phyloP scores from a whole-genome alignment of 2,888 invertebrate genomes.

The Caradrina kadenii region DNA sequence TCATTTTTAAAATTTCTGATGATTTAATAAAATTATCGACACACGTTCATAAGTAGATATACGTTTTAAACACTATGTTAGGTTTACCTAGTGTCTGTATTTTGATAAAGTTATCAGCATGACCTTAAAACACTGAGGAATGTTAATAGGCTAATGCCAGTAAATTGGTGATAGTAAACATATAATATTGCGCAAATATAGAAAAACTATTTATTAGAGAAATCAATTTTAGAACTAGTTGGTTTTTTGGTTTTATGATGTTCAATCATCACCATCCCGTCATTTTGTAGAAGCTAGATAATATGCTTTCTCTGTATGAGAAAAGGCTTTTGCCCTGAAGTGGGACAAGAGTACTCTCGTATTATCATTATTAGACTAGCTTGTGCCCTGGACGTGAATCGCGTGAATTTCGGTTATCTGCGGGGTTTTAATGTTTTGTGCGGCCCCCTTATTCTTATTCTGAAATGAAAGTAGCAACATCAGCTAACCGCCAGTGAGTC shows the following conservation, averaged over 20 bases:
- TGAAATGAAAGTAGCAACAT: too few species aligned
- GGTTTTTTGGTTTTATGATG: background rate
- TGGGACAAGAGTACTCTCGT: too few species aligned
- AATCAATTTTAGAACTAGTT: background rate
- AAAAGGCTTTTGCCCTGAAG: too few species aligned
- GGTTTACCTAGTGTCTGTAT: background rate
- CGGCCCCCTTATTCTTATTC: too few species aligned
- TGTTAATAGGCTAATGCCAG: slow-evolving; percentile 19
- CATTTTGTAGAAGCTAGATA: background rate
- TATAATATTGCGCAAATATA: background rate
- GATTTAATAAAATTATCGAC: slow-evolving; percentile 7
- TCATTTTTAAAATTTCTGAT: background rate
- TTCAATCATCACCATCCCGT: background rate
- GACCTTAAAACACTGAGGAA: slow-evolving; percentile 31
- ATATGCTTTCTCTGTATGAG: background rate
- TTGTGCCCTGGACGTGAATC: too few species aligned
- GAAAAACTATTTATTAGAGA: background rate
- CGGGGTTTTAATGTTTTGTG: too few species aligned
- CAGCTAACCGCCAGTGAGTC: too few species aligned
- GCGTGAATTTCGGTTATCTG: too few species aligned
- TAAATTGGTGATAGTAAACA: slow-evolving; percentile 10
- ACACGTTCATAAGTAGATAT: slow-evolving; percentile 4
- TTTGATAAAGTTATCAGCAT: slow-evolving; percentile 37
- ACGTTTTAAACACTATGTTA: slow-evolving; percentile 8
- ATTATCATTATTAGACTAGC: too few species aligned